Conservation (phyloP, 2,113 vertebrate genomes). For the Poeciliopsis occidentalis region DNA sequence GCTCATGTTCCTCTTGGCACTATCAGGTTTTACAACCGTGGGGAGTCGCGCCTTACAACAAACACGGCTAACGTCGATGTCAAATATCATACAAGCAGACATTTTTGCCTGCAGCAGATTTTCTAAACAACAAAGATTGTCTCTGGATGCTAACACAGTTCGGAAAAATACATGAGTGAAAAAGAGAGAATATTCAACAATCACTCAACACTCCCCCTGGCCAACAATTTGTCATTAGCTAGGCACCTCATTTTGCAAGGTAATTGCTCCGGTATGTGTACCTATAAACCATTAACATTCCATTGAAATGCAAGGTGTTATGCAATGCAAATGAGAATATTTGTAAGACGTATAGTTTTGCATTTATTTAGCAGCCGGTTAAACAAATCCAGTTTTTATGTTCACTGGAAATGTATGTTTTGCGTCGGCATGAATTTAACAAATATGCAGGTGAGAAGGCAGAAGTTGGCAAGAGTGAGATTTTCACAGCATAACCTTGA, state of each 20-base stretch:
- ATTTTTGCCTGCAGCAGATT: constrained; percentile 25
- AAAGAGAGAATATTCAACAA: constrained; percentile 12
- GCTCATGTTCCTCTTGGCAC: not conserved
- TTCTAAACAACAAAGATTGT: constrained; percentile 26
- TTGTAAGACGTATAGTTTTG: not conserved
- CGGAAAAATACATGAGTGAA: constrained; percentile 19
- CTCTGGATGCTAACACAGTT: not conserved
- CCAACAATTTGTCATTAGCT: not conserved
- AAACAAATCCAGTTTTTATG: not conserved
- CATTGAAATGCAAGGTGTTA: not conserved
- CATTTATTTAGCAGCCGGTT: not conserved
- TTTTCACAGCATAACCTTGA: not conserved
- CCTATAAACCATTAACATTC: not conserved
- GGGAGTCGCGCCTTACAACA: not conserved
- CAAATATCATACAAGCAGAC: constrained; percentile 20
- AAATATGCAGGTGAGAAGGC: not conserved
- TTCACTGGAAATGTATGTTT: not conserved
- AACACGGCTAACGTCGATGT: constrained; percentile 2
- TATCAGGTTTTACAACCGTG: not conserved
- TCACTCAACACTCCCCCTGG: not conserved
- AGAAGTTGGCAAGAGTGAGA: not conserved
- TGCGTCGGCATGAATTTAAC: not conserved
- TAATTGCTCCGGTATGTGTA: not conserved
- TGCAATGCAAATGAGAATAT: not conserved
- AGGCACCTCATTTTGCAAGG: not conserved